These are phyloP conservation scores for Erythrocercus mccallii DNA, from an alignment of 2,113 vertebrate genomes.

Conservation along the genomic window DNA sequence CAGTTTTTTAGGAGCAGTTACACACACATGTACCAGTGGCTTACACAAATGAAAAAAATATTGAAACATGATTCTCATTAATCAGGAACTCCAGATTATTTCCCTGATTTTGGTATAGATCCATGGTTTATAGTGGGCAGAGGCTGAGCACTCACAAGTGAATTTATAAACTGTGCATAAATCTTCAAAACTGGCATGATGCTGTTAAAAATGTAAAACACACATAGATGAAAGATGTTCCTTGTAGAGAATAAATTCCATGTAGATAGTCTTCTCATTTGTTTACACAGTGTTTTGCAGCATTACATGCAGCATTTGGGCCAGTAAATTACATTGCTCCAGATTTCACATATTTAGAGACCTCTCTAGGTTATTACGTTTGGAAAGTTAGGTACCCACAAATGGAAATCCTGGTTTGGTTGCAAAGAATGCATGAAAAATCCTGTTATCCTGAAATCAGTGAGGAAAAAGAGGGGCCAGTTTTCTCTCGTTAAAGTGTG, in stretches of 20 bases:
- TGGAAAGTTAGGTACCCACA: background rate
- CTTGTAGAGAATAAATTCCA: background rate
- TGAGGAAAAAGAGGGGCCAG: background rate
- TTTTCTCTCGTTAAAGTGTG: background rate
- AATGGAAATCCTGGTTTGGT: background rate
- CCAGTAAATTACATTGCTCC: background rate
- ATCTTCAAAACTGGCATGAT: background rate
- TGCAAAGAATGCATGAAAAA: background rate
- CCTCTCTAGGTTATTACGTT: background rate
- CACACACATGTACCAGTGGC: accelerated
- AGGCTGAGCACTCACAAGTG: background rate
- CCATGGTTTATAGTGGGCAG: background rate
- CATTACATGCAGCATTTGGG: background rate
- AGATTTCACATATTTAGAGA: background rate
- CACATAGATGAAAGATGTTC: background rate
- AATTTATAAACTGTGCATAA: background rate
- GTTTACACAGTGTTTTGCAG: background rate
- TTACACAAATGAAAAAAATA: background rate
- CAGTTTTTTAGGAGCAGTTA: background rate
- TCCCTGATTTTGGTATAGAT: background rate
- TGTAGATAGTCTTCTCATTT: background rate
- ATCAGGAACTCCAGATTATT: background rate
- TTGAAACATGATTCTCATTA: background rate
- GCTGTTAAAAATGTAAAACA: background rate
- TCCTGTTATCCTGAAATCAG: background rate